A percentile compares a stretch with the other conserved stretches of the same genome.
phyloP scores from a whole-genome alignment of 2,888 invertebrate genomes.

The Xestobium rufovillosum region DNA sequence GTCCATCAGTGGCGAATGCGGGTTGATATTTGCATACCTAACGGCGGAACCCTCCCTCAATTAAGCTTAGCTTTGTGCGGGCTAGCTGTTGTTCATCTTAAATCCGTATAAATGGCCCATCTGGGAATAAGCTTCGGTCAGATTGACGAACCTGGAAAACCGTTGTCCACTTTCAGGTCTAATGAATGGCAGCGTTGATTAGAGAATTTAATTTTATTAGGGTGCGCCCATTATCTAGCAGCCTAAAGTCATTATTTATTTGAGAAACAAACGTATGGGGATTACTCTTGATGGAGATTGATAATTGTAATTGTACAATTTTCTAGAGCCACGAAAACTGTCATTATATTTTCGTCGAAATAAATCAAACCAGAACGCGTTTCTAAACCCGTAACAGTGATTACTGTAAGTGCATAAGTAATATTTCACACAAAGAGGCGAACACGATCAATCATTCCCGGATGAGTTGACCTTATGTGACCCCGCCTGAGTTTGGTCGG shows the following conservation, averaged over 20 bases:
- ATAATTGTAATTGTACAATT: too few species aligned
- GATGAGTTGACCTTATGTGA: conserved; percentile 12
- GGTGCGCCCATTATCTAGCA: conserved; percentile 30
- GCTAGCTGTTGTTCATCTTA: conserved; percentile 40
- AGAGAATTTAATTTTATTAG: conserved; percentile 42
- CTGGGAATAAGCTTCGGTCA: conserved; percentile 34
- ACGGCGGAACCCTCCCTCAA: conserved; percentile 39
- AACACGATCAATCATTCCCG: conserved; percentile 21
- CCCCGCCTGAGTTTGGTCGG: too few species aligned
- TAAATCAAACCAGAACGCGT: too few species aligned
- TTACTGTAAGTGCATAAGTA: conserved; percentile 19
- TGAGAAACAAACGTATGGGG: too few species aligned
- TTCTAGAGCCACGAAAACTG: too few species aligned
- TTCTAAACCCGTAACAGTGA: too few species aligned
- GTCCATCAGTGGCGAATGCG: conserved; percentile 36
- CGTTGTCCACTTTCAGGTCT: conserved; percentile 32
- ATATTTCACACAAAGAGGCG: conserved; percentile 16
- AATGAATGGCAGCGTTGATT: conserved; percentile 43
- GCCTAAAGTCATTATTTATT: too few species aligned
- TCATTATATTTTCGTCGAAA: too few species aligned
- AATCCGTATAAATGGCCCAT: conserved; percentile 43
- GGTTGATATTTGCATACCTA: conserved; percentile 42
- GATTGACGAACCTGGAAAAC: conserved; percentile 28
- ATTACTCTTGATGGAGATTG: too few species aligned
- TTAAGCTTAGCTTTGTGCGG: conserved; percentile 37